Base-by-base conservation (phyloP, 2,113 vertebrate species). In the Podocnemis expansa region DNA sequence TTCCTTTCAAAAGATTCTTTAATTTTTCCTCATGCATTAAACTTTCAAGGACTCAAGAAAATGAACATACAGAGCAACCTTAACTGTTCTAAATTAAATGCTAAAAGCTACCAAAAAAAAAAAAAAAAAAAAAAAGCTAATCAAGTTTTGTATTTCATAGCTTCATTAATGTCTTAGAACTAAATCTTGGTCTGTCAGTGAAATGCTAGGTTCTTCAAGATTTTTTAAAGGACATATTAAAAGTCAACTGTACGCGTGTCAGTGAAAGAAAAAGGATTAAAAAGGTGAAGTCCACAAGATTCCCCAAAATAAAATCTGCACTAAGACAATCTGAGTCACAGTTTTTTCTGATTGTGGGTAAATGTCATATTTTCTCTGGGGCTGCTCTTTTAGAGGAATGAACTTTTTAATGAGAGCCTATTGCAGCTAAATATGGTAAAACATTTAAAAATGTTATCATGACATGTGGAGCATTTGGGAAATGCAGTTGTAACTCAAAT, bases 341-440 rank as follows among this genome's bases (percentile, higher is more conserved):
- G 8, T 86, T 67, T 94, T 86, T 89, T 29, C 55, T 91, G 87
- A 79, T 92, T 93, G 89, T 83, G 88, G 52, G 81, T 87, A 91
- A 1, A 3, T 76, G 85, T 92, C 79, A 92, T 93, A 79, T 86
- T 88, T 95, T 85, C 93, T 87, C 87, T 88, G 45, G 87, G 79
- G 95, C 84, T 78, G 88, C 89, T 81, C 27, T 81, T 81, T 92
- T 88, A n/a, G 82, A 38, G 94, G 87, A 93, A 79, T 67, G 85
- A 58, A 82, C 70, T 90, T 87, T 70, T 75, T 90, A 88, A 90
- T 78, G 93, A 86, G 56, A 93, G 89, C 60, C 49, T 86, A 58
- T 95, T 91, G 78, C 89, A 89, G 16, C 94, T 97, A 95, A 96
- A 95, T 88, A 94, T 89, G 85, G 95, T 94, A 97, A 97, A 90